These are phyloP conservation scores for Chirona hameri DNA, from an alignment of 2,888 invertebrate genomes.

Conservation along the genomic window DNA sequence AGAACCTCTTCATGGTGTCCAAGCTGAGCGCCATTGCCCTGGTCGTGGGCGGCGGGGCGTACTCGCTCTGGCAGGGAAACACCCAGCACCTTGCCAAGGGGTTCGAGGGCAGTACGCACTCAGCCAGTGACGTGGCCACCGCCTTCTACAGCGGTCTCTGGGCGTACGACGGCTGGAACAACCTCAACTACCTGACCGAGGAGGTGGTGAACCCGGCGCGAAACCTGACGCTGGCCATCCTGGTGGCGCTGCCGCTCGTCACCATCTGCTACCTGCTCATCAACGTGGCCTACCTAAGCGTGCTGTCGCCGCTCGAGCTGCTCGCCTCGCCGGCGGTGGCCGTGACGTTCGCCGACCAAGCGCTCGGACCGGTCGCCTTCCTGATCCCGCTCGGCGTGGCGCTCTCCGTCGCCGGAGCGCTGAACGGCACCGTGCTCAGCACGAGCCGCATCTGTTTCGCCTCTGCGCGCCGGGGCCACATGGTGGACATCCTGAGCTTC, in stretches of 20 bases:
- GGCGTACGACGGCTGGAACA: conserved; percentile 82
- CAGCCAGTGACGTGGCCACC: conserved; percentile 65
- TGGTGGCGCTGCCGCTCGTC: conserved; percentile 68
- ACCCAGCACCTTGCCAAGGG: conserved; percentile 50
- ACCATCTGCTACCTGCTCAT: conserved; percentile 66
- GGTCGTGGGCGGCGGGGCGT: conserved; percentile 70
- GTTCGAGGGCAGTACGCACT: conserved; percentile 64
- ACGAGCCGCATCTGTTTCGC: conserved; percentile 41
- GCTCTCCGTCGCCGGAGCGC: conserved; percentile 44
- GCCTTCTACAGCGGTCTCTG: conserved; percentile 79
- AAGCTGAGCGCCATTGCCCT: conserved; percentile 73
- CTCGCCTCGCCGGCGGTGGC: conserved; percentile 71
- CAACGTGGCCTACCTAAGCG: conserved; percentile 84
- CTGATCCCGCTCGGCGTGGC: conserved; percentile 45
- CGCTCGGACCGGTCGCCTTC: conserved; percentile 41
- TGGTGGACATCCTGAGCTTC: conserved; percentile 82
- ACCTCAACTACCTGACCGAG: conserved; percentile 46
- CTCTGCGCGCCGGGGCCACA: conserved; percentile 86
- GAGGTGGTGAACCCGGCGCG: conserved; percentile 52
- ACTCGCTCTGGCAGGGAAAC: conserved; percentile 61
- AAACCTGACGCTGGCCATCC: conserved; percentile 74
- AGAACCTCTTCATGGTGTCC: conserved; percentile 73
- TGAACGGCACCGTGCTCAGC: conserved; percentile 44
- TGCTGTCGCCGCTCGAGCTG: conserved; percentile 68
- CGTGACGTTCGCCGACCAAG: conserved; percentile 51